A percentile compares a stretch with the other conserved stretches of the same genome.
phyloP scores from a whole-genome alignment of 2,113 vertebrate species.

The Dasyurus viverrinus region DNA sequence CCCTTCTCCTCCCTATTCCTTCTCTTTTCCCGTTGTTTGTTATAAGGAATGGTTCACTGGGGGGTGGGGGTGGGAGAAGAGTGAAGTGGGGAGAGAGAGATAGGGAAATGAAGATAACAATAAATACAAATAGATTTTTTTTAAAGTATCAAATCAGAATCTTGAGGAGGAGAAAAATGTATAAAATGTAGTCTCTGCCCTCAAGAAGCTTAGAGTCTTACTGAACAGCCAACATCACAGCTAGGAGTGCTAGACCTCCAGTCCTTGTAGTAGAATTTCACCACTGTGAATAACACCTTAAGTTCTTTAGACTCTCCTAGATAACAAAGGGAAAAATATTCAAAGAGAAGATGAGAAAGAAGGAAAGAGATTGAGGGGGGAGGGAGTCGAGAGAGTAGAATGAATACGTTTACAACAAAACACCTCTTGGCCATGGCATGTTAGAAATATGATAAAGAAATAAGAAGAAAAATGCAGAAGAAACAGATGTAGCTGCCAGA shows the following conservation, averaged over 20 bases:
- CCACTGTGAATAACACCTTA: background rate
- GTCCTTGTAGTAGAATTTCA: background rate
- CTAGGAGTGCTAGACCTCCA: background rate
- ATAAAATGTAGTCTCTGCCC: background rate
- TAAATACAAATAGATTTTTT: background rate
- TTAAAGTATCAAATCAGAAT: background rate
- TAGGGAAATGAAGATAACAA: background rate
- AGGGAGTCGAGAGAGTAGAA: background rate
- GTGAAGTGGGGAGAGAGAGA: background rate
- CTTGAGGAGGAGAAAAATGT: background rate
- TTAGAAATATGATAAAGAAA: conserved; percentile 75
- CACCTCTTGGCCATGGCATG: conserved; percentile 57
- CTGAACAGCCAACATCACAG: background rate
- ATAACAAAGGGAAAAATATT: conserved; percentile 45
- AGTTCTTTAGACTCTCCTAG: background rate
- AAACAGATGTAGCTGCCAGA: conserved; percentile 87
- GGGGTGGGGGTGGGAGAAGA: background rate
- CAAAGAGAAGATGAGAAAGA: conserved; percentile 19
- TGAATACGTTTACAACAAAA: conserved; percentile 76
- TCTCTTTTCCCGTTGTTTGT: background rate
- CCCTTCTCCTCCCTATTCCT: background rate
- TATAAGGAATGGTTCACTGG: background rate
- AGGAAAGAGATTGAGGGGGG: conserved; percentile 62
- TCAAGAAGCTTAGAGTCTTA: conserved; percentile 43
- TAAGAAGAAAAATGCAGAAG: conserved; percentile 70